Conservation (phyloP, 2,113 vertebrate genomes). For the Lepisosteus osseus region DNA sequence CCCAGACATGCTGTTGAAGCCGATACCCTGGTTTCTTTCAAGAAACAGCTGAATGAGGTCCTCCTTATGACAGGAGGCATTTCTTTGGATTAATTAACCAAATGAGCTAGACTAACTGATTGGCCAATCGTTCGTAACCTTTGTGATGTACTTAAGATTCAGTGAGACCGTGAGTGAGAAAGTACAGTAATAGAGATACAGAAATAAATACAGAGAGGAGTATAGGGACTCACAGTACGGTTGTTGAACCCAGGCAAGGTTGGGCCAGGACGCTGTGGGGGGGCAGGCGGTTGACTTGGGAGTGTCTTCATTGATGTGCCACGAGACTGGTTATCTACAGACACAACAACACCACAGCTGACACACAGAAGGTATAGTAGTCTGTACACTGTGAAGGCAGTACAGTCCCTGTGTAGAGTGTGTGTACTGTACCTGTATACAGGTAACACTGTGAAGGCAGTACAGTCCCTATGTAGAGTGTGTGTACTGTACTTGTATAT, state of each 20-base stretch:
- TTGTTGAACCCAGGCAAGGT: conserved; percentile 31
- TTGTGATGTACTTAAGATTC: no score
- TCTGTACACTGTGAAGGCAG: background rate
- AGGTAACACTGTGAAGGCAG: no score
- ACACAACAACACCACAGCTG: background rate
- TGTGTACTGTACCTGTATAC: background rate
- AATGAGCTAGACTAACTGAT: no score
- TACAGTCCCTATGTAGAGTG: no score
- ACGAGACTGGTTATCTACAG: conserved; percentile 21
- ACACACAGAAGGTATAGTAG: background rate
- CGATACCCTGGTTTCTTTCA: no score
- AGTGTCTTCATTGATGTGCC: conserved; percentile 30
- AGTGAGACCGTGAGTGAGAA: background rate
- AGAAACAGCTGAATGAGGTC: no score
- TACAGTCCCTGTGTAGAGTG: conserved; percentile 30
- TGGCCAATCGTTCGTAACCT: no score
- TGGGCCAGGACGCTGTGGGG: conserved; percentile 63
- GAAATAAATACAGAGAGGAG: background rate
- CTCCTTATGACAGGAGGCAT: no score
- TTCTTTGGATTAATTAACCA: no score
- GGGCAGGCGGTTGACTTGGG: conserved; percentile 66
- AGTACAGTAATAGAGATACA: background rate
- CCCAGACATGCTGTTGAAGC: no score
- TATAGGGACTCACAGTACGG: conserved; percentile 41
- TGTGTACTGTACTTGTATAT: no score